These are phyloP conservation scores for Lepus europaeus DNA, from an alignment of 2,113 vertebrate species.

Conservation along the genomic window DNA sequence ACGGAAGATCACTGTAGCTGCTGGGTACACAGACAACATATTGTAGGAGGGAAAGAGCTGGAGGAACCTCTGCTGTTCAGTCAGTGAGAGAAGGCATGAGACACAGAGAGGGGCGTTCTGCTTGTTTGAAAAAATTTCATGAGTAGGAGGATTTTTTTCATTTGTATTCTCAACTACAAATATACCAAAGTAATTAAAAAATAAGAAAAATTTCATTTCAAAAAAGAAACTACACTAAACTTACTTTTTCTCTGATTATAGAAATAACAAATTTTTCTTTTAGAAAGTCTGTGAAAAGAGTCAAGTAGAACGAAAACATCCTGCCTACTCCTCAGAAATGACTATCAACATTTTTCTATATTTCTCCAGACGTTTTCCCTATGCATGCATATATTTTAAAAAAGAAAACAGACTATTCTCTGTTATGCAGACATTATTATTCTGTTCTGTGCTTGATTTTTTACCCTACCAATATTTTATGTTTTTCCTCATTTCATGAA, in stretches of 20 bases:
- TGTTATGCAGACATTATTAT: not conserved
- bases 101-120: not conserved
- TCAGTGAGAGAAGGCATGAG: not conserved
- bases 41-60: not conserved
- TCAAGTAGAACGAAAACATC: constrained; percentile 24
- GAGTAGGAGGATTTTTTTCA: not conserved
- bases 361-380: constrained; percentile 9
- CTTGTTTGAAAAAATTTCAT: not conserved
- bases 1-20: not conserved
- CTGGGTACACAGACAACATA: not conserved
- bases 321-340: not conserved
- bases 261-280: constrained; percentile 7
- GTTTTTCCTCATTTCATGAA: constrained; percentile 16
- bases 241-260: constrained; percentile 44
- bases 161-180: constrained; percentile 1
- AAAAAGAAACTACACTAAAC: not conserved
- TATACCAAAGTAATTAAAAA: constrained; percentile 10
- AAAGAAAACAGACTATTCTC: constrained; percentile 21
- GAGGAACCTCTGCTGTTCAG: not conserved
- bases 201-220: constrained; percentile 35
- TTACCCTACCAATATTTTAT: constrained; percentile 26
- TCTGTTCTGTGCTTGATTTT: not conserved
- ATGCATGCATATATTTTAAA: not conserved
- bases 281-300: constrained; percentile 1
- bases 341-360: not conserved